Percentiles rank a stretch among this genome's conserved stretches.
These are phyloP conservation scores for Smithornis capensis DNA, from an alignment of 2,113 vertebrate genomes.

Conservation along the genomic window DNA sequence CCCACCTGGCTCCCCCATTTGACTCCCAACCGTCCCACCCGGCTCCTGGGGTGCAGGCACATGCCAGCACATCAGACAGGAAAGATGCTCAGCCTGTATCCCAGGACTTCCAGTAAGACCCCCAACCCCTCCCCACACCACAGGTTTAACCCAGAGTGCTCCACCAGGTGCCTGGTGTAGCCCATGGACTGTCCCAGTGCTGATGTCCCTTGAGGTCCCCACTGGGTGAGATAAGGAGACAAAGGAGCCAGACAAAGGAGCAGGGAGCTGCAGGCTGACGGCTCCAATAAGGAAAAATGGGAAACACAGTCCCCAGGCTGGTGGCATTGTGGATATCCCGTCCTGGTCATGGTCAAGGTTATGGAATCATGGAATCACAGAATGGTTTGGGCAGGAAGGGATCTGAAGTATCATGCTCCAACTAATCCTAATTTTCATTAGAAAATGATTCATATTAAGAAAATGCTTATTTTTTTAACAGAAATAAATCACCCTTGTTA, in stretches of 20 bases:
- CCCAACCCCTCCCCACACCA: rapidly evolving
- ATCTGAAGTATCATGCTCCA: rapidly evolving
- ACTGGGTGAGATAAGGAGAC: neutral
- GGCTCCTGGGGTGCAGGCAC: neutral
- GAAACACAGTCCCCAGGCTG: rapidly evolving
- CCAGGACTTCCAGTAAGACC: neutral
- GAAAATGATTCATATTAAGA: neutral
- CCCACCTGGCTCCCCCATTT: neutral
- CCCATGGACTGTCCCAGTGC: rapidly evolving
- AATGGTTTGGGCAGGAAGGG: neutral
- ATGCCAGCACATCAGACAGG: rapidly evolving
- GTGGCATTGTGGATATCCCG: neutral
- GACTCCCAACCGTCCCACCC: neutral
- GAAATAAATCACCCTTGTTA: neutral
- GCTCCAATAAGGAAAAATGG: neutral
- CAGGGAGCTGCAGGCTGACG: neutral
- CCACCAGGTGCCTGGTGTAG: rapidly evolving
- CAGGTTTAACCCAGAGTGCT: rapidly evolving
- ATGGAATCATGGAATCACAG: neutral
- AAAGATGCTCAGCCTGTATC: neutral
- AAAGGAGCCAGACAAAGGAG: rapidly evolving
- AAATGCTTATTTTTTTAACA: neutral
- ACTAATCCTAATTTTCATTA: neutral
- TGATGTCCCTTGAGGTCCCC: rapidly evolving
- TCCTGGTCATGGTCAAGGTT: neutral